Conservation (phyloP, 35 echinoderm and acorn worm genomes). For the Ophioderma brevispina region DNA sequence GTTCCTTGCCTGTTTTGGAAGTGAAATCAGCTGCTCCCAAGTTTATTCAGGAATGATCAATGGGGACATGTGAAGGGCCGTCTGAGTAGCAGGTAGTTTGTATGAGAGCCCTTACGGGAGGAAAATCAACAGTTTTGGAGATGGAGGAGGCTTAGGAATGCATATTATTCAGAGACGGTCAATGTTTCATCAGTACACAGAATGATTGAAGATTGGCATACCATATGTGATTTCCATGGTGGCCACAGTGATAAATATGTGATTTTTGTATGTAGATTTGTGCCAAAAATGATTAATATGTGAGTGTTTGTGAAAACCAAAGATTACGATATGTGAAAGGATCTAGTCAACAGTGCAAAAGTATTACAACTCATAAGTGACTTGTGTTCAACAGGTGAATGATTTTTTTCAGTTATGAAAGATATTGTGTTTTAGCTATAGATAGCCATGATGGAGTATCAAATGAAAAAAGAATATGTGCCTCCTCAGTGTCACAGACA, state of each 20-base stretch:
- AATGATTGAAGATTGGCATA: not conserved
- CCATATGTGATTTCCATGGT: not conserved
- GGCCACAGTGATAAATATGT: too few relatives aligned
- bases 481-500: not conserved
- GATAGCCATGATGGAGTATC: slow-evolving; percentile 28
- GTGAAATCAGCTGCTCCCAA: not conserved
- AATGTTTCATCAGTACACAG: not conserved
- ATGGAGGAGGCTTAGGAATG: not conserved
- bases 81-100: not conserved
- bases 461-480: slow-evolving; percentile 21
- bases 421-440: too few relatives aligned
- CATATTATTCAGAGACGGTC: not conserved
- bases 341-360: not conserved
- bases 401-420: too few relatives aligned
- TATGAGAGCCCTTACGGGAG: not conserved
- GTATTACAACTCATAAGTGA: too few relatives aligned
- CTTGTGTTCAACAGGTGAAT: too few relatives aligned
- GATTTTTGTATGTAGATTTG: too few relatives aligned
- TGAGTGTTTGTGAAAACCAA: too few relatives aligned
- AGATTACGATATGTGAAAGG: too few relatives aligned
- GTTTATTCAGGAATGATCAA: not conserved
- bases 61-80: not conserved
- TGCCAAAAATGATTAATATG: too few relatives aligned
- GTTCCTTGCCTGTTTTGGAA: not conserved
- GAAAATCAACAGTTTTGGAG: not conserved